These are phyloP conservation scores for Electrona antarctica DNA, from an alignment of 2,113 vertebrate genomes.

Conservation along the genomic window DNA sequence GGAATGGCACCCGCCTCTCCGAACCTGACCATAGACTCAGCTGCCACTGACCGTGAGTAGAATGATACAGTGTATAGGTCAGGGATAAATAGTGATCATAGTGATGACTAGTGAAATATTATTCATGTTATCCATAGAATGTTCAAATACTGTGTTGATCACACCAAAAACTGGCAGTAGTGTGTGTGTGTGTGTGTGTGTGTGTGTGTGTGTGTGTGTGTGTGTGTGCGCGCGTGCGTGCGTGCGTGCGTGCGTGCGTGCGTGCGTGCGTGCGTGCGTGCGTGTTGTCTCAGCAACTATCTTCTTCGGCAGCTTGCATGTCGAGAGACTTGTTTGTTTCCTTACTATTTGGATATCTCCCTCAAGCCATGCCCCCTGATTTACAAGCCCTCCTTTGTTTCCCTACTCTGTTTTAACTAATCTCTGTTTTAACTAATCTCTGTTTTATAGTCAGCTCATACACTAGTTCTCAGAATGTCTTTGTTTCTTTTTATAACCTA, in stretches of 20 bases:
- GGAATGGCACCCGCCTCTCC: conserved; percentile 81
- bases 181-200: neutral
- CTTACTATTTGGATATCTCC: conserved; percentile 48
- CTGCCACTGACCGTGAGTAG: conserved; percentile 69
- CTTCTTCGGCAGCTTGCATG: conserved; percentile 14
- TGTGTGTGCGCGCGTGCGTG: too few species aligned
- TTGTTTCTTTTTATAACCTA: conserved; percentile 32
- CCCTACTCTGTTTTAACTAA: neutral
- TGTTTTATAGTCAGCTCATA: conserved; percentile 10
- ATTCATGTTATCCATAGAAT: neutral
- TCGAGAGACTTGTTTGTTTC: conserved; percentile 32
- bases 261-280: too few species aligned
- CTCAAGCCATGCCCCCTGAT: conserved; percentile 46
- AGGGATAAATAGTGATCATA: neutral
- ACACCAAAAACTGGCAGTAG: too few species aligned
- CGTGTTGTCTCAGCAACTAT: conserved; percentile 5
- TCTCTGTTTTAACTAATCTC: conserved; percentile 20
- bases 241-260: too few species aligned
- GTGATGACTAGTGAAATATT: neutral
- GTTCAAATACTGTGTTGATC: too few species aligned
- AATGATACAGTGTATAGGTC: neutral
- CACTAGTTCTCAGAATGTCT: conserved; percentile 4
- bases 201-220: too few species aligned
- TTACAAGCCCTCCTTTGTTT: conserved; percentile 52
- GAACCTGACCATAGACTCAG: conserved; percentile 78